Conservation (phyloP, 2,888 invertebrate species). For the Oxytorus armatus region DNA sequence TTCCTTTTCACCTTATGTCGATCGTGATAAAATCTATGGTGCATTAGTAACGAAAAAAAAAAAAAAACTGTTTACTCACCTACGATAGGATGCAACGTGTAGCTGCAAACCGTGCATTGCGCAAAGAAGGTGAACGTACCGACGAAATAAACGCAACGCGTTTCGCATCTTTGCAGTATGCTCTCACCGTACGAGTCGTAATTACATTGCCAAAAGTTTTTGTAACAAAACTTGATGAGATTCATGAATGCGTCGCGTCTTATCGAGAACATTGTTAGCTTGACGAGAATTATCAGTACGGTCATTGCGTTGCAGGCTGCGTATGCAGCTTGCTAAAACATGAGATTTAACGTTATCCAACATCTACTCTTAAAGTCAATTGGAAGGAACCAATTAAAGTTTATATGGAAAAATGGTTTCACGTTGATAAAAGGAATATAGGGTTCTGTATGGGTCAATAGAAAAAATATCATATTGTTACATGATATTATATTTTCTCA, state of each 20-base stretch:
- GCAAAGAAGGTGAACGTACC: slow-evolving; percentile 63
- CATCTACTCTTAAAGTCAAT: slow-evolving; percentile 1
- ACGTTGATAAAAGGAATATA: background rate
- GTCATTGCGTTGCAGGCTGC: slow-evolving; percentile 65
- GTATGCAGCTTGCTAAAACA: slow-evolving; percentile 64
- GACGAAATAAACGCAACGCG: slow-evolving; percentile 57
- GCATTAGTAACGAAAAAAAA: background rate
- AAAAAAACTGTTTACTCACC: slow-evolving; percentile 42
- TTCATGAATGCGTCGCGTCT: slow-evolving; percentile 54
- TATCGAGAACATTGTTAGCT: slow-evolving; percentile 54
- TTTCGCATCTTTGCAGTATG: slow-evolving; percentile 55
- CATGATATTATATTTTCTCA: no score
- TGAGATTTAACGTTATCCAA: no score
- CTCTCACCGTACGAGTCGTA: slow-evolving; percentile 52
- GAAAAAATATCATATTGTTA: no score
- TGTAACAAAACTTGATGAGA: slow-evolving; percentile 63
- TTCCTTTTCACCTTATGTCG: no score
- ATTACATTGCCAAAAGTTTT: slow-evolving; percentile 60
- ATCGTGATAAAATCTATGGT: background rate
- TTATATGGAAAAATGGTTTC: background rate
- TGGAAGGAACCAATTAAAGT: background rate
- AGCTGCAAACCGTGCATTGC: slow-evolving; percentile 64
- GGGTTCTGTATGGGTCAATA: no score
- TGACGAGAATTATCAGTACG: slow-evolving; percentile 59
- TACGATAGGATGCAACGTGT: slow-evolving; percentile 56